A percentile compares a stretch with the other conserved stretches of the same genome.
These are phyloP conservation scores for Brachionus koreanus DNA, from an alignment of 1,140 invertebrate species.

Conservation along the genomic window DNA sequence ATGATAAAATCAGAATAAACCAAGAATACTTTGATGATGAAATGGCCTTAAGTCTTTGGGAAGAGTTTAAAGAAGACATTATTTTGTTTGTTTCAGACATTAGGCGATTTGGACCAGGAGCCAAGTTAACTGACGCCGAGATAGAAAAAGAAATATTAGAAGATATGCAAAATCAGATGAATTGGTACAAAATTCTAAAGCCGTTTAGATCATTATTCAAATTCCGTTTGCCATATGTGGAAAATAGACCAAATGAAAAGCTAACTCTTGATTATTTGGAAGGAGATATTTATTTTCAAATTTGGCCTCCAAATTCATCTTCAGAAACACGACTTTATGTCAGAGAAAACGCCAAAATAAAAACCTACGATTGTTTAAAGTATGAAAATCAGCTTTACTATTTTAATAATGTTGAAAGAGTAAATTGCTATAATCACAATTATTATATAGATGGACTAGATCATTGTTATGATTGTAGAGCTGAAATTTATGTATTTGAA, in stretches of 20 bases:
- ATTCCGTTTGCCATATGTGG: not conserved
- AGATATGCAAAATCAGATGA: not conserved
- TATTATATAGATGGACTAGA: not conserved
- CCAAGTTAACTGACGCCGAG: not conserved
- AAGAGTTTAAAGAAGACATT: not conserved
- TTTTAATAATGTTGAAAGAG: constrained; percentile 23
- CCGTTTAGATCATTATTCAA: not conserved
- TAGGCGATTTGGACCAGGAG: not conserved
- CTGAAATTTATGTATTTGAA: constrained; percentile 15
- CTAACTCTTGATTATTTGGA: not conserved
- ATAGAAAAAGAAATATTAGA: not conserved
- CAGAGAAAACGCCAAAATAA: not conserved
- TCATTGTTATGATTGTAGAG: constrained; percentile 41
- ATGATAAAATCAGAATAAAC: not conserved
- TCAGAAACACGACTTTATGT: not conserved
- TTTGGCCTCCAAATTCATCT: not conserved
- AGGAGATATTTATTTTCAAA: constrained; percentile 15
- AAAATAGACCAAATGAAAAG: not conserved
- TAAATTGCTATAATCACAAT: not conserved
- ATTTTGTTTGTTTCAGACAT: constrained; percentile 21
- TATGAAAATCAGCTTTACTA: constrained; percentile 1
- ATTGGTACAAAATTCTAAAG: not conserved
- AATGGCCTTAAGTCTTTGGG: not conserved
- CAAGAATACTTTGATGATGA: constrained; percentile 20
- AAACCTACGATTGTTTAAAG: not conserved